Evolutionary conservation across 23 tunicate species (phyloP), one percentile per base, ranked within the genome.

Genomic region (Halocynthia aurantium): DNA sequence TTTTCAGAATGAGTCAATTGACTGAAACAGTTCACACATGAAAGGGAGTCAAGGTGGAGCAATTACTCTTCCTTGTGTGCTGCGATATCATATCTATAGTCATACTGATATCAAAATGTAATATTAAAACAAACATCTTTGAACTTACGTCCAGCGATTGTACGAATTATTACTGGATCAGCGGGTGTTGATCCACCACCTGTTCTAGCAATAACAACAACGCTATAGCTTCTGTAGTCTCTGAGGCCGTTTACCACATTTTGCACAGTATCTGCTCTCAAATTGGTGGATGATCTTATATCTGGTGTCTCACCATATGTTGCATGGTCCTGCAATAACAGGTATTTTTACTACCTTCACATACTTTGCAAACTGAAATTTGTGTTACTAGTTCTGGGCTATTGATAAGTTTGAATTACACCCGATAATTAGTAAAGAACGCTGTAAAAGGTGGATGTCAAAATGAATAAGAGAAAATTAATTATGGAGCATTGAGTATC

Each of bases 201-300:
- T 9, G 79, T 86, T 8, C n/a, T 73, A 57, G 92, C 85, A 10
- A 60, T 61, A 8, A 86, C 92, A 6, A 79, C 58, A 40, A 86
- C 82, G 15, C 52, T 10, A 72, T 86, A 86, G 6, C 5, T 69
- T 76, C 82, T 55, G 70, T 73, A 86, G 13, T 71, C 60, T 52
- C 72, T 22, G 55, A 86, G 71, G 1, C 77, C 77, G 21, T 71
- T 10, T 19, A 80, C 52, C 10, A 44, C 52, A 31, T 31, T 1
- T 4, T 31, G 44, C 40, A 69, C 31, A 7, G 80, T 52, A n/a
- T 49, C 18, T 22, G 55, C 78, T 50, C 17, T 5, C 12, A 52
- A 57, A 53, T 12, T 20, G 17, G 52, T 60, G 67, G 52, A 58
- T 0, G 21, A 72, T 77, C 0, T 12, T 21, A 21, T 81, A 74